Base-by-base conservation (phyloP, 2,888 invertebrate genomes). In the Diplolepis rosae region DNA sequence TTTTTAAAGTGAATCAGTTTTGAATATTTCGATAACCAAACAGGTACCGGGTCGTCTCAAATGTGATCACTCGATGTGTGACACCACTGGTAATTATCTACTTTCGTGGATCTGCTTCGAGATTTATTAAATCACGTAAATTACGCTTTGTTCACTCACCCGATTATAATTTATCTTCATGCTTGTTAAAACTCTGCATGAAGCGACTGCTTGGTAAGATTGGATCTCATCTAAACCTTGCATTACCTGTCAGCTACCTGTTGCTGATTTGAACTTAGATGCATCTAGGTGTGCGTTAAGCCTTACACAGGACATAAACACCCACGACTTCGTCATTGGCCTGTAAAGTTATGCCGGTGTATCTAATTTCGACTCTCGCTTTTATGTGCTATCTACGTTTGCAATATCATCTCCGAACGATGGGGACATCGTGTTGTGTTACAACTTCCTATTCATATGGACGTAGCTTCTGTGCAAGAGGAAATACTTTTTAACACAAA, bases 161-260 rank as follows among this genome's bases (percentile, higher is more conserved):
- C 30, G 54, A 54, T 54, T 35, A 56, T 35, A 56, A 56, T 56
- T 56, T 56, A 56, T 56, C 56, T 56, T 56, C 56, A 35, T 22
- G 56, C 56, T 35, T 56, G 35, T 56, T 56, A 56, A 56, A 56
- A 56, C 32, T 56, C 56, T 56, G 35, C 32, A 56, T 56, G 56
- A 56, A 56, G 56, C 35, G 56, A 56, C 56, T 56, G 56, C 32
- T 24, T 35, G 56, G 35, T 35, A 35, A 56, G 56, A 56, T 56
- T 56, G 56, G 56, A 56, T 56, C 22, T 18, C 18, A 56, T 56
- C 56, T 32, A 54, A 54, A 32, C 54, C 30, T 56, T 32, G 35
- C 56, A 22, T 56, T 56, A 54, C 54, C 35, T 56, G 56, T 56
- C 35, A 56, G 56, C 56, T 56, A 56, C 56, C 56, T 56, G 56